Evolutionary conservation across 37 sponge, comb jelly and placozoan genomes (phyloP).

Genomic region (Aplysina aerophoba): DNA sequence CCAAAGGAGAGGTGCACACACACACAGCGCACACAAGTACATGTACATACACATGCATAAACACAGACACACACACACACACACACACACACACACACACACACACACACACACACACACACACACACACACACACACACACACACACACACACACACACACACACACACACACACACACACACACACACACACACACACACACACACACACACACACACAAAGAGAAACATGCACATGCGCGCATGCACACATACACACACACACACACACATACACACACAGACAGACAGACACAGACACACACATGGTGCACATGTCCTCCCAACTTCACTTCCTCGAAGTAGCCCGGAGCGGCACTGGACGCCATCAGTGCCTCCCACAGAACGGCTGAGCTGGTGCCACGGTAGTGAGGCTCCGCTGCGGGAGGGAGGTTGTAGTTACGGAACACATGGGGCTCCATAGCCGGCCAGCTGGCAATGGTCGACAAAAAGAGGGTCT

Average conservation of each 20-base stretch:
- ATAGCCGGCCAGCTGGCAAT: conserved; percentile 67
- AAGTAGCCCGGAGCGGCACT: conserved; percentile 93
- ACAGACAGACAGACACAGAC: too few relatives aligned
- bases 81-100: too few relatives aligned
- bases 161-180: too few relatives aligned
- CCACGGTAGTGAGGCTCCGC: conserved; percentile 55
- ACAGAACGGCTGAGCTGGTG: conserved; percentile 41
- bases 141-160: too few relatives aligned
- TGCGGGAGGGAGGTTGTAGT: conserved; percentile 73
- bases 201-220: neutral
- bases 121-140: neutral
- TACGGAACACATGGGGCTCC: conserved; percentile 82
- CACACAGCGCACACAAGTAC: neutral
- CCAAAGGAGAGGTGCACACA: neutral
- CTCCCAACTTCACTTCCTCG: conserved; percentile 72
- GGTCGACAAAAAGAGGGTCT: conserved; percentile 78
- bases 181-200: too few relatives aligned
- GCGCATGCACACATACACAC: too few relatives aligned
- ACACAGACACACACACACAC: too few relatives aligned
- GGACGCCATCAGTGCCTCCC: conserved; percentile 87
- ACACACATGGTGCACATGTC: conserved; percentile 57
- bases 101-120: too few relatives aligned
- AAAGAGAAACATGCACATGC: too few relatives aligned
- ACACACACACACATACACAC: too few relatives aligned
- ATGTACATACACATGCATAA: too few relatives aligned